Percentiles rank a stretch among this genome's conserved stretches.
These are phyloP conservation scores for Pseudolycoriella hygida DNA, from an alignment of 2,888 invertebrate genomes.

Conservation along the genomic window DNA sequence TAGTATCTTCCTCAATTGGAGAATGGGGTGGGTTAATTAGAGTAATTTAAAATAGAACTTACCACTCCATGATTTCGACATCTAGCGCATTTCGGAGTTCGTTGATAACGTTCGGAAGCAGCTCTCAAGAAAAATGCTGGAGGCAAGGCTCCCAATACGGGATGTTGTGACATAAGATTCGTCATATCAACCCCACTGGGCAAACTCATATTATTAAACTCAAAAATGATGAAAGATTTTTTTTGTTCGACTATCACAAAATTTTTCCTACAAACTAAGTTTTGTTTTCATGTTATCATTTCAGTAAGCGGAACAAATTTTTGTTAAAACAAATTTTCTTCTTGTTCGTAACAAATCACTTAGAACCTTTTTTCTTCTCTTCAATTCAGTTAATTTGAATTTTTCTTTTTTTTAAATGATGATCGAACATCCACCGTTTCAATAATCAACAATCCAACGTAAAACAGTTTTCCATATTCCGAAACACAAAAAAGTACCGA, in stretches of 20 bases:
- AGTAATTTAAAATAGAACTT: constrained; percentile 34
- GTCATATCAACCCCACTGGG: constrained; percentile 76
- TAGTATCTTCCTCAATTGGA: no score
- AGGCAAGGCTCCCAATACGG: constrained; percentile 63
- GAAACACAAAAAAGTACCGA: background rate
- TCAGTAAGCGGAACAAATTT: background rate
- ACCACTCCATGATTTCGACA: constrained; percentile 97
- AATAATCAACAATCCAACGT: no score
- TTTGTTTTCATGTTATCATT: background rate
- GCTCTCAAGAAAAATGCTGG: constrained; percentile 78
- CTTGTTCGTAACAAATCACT: background rate
- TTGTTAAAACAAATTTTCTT: background rate
- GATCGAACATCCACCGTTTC: no score
- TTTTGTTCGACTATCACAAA: background rate
- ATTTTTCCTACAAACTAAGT: background rate
- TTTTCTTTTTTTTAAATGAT: no score
- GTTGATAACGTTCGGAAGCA: constrained; percentile 80
- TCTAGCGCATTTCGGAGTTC: constrained; percentile 93
- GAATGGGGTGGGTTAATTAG: no score
- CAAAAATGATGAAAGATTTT: constrained; percentile 4
- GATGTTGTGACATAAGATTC: constrained; percentile 68
- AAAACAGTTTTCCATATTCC: no score
- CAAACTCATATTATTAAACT: constrained; percentile 49
- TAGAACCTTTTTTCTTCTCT: background rate
- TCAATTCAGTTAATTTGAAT: no score